A percentile compares a stretch with the other conserved stretches of the same genome.
phyloP scores from a whole-genome alignment of 2,888 invertebrate species.

The Conomelus anceps region DNA sequence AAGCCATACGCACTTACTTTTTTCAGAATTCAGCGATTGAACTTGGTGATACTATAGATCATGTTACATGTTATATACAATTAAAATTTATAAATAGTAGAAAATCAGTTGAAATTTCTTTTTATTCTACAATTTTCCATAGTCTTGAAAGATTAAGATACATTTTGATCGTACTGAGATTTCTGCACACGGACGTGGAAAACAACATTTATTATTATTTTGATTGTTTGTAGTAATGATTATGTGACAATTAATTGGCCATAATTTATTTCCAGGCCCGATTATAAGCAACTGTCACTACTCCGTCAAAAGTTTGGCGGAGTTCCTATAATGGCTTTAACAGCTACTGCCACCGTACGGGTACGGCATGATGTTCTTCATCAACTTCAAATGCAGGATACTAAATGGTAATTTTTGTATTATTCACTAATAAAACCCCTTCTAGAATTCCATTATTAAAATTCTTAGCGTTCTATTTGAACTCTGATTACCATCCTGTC shows the following conservation, averaged over 20 bases:
- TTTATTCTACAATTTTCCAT: too few relatives aligned
- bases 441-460: background rate
- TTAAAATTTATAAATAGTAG: too few relatives aligned
- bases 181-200: too few relatives aligned
- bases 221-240: background rate
- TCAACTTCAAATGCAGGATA: constrained; percentile 67
- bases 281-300: constrained; percentile 75
- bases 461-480: background rate
- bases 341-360: constrained; percentile 92
- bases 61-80: too few relatives aligned
- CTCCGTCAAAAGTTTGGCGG: constrained; percentile 63
- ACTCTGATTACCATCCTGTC: too few relatives aligned
- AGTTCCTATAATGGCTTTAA: constrained; percentile 78
- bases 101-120: too few relatives aligned
- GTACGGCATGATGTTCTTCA: constrained; percentile 84
- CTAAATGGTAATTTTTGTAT: constrained; percentile 55
- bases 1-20: too few relatives aligned
- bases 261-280: constrained; percentile 49
- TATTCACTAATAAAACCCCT: background rate
- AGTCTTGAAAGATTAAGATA: too few relatives aligned
- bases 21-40: too few relatives aligned
- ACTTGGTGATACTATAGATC: too few relatives aligned
- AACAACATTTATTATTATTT: background rate
- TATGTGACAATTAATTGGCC: background rate
- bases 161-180: too few relatives aligned